Evolutionary conservation across 2,113 vertebrate genomes (phyloP).

Genomic region (Myotis yumanensis): DNA sequence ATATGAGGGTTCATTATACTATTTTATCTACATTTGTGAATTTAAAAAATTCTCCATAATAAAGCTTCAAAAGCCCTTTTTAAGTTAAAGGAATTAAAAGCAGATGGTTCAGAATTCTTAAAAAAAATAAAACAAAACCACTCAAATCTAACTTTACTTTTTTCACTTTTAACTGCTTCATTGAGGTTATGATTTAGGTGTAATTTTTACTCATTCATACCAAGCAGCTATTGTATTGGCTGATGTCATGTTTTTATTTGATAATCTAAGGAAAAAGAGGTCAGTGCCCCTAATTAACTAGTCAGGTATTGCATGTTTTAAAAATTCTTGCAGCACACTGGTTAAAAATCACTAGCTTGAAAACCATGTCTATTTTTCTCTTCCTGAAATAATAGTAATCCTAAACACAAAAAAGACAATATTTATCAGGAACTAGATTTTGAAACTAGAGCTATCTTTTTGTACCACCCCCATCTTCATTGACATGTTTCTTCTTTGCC

Average conservation of each 20-base stretch:
- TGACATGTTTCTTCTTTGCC: not conserved
- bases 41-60: not conserved
- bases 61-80: not conserved
- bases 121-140: not conserved
- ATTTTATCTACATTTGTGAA: not conserved
- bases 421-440: not conserved
- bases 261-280: not conserved
- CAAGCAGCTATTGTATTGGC: not conserved
- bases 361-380: not conserved
- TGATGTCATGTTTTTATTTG: not conserved
- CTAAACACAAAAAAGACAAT: not conserved
- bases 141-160: not conserved
- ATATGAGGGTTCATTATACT: not conserved
- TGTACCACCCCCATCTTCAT: not conserved
- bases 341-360: not conserved
- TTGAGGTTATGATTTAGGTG: not conserved
- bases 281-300: not conserved
- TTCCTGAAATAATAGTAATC: not conserved
- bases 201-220: not conserved
- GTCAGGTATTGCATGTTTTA: not conserved
- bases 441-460: not conserved
- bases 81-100: constrained; percentile 18
- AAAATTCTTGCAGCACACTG: not conserved
- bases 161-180: not conserved
- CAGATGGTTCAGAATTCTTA: not conserved